Evolutionary conservation across 2,113 vertebrate species (phyloP).

Genomic region (Ploceus nigricollis): DNA sequence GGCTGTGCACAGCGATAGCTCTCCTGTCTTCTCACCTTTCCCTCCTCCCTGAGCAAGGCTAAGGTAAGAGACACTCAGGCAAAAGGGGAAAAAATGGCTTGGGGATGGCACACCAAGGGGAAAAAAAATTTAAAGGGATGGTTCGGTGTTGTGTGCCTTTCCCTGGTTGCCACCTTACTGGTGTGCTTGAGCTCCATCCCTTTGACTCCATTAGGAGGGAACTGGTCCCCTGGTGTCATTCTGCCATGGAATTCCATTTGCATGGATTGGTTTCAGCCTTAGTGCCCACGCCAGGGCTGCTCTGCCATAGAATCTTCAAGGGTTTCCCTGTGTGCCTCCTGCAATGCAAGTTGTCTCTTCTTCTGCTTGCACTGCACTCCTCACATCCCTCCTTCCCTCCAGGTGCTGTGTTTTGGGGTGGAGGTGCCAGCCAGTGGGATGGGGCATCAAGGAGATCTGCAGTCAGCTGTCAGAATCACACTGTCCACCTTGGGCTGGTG

Average conservation of each 20-base stretch:
- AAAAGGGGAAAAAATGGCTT: not conserved
- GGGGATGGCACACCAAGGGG: not conserved
- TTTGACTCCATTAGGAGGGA: not conserved
- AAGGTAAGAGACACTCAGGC: slow-evolving; percentile 34
- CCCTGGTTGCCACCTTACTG: not conserved
- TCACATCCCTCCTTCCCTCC: not conserved
- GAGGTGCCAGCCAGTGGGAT: not conserved
- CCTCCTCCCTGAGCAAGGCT: not conserved
- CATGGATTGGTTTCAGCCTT: not conserved
- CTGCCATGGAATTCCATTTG: not conserved
- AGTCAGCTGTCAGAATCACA: fast-evolving
- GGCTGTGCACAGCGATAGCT: slow-evolving; percentile 43
- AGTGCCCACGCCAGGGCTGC: not conserved
- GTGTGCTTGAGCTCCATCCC: not conserved
- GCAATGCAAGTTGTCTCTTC: not conserved
- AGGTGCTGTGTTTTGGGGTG: not conserved
- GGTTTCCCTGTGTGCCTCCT: not conserved
- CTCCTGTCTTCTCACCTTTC: slow-evolving; percentile 47
- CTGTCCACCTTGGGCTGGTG: not conserved
- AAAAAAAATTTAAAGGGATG: not conserved
- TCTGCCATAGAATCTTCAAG: not conserved
- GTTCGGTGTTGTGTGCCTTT: fast-evolving
- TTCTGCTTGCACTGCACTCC: not conserved
- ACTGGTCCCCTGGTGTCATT: not conserved
- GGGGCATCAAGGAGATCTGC: fast-evolving